Percentiles rank a stretch among this genome's conserved stretches.
These are phyloP conservation scores for Galerucella calmariensis DNA, from an alignment of 2,888 invertebrate species.

Conservation along the genomic window DNA sequence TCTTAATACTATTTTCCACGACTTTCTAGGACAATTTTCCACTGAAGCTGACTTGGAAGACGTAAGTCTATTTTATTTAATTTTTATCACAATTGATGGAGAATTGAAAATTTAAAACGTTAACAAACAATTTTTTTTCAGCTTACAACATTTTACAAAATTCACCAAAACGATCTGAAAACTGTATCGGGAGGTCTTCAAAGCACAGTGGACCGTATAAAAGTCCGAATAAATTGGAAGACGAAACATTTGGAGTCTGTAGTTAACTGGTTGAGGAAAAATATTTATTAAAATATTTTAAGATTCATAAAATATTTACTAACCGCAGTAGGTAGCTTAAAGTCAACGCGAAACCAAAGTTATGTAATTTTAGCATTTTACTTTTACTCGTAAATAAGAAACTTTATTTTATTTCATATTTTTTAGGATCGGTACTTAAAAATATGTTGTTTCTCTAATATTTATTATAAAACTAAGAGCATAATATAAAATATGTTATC, in stretches of 20 bases:
- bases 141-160: slow-evolving; percentile 60
- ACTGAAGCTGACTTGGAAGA: slow-evolving; percentile 62
- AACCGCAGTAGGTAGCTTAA: neutral
- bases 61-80: slow-evolving; percentile 51
- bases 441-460: neutral
- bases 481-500: too few relatives aligned
- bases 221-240: slow-evolving; percentile 59
- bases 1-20: slow-evolving; percentile 59
- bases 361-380: neutral
- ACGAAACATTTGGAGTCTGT: slow-evolving; percentile 57
- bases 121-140: slow-evolving; percentile 45
- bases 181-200: slow-evolving; percentile 57
- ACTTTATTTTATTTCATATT: neutral
- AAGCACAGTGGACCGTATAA: slow-evolving; percentile 60
- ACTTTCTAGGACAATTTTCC: slow-evolving; percentile 60
- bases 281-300: slow-evolving; percentile 37
- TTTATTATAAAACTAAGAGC: neutral
- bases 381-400: neutral
- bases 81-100: neutral
- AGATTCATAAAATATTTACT: neutral
- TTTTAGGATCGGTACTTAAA: neutral
- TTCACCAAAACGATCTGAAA: slow-evolving; percentile 58
- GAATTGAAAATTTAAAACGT: neutral
- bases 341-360: slow-evolving; percentile 5
- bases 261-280: slow-evolving; percentile 55